phyloP scores from a whole-genome alignment of 2,888 invertebrate species.

The Plebejus argus region DNA sequence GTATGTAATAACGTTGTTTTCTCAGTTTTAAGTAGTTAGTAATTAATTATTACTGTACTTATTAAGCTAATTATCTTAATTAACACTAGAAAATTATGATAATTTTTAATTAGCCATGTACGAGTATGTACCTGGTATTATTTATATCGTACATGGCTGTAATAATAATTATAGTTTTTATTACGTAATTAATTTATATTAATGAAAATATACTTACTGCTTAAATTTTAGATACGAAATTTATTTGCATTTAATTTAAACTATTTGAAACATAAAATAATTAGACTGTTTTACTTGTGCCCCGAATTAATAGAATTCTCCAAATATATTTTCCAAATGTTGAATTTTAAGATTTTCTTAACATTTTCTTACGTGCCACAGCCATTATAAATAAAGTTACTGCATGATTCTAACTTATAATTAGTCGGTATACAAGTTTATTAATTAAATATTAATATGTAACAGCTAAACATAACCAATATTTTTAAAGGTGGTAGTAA shows the following conservation, averaged over 20 bases:
- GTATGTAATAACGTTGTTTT: neutral
- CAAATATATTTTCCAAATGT: neutral
- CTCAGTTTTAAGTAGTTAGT: neutral
- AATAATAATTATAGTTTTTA: neutral
- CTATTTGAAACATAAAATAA: neutral
- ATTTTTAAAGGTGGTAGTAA: slow-evolving; percentile 64
- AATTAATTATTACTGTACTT: neutral
- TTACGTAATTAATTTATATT: neutral
- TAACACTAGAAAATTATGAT: neutral
- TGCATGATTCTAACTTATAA: neutral
- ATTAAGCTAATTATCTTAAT: neutral
- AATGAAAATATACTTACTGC: neutral
- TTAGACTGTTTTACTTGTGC: neutral
- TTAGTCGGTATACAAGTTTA: neutral
- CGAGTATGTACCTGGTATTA: neutral
- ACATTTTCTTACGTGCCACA: neutral
- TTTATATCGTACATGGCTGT: neutral
- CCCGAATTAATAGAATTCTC: neutral
- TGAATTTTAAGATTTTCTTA: neutral
- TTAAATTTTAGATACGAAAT: neutral
- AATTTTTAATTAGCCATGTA: neutral
- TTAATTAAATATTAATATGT: neutral
- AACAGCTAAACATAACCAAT: slow-evolving; percentile 27
- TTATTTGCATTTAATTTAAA: neutral
- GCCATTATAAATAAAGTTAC: neutral